phyloP scores from a whole-genome alignment of 35 echinoderm and acorn worm species.

The Acanthaster planci region DNA sequence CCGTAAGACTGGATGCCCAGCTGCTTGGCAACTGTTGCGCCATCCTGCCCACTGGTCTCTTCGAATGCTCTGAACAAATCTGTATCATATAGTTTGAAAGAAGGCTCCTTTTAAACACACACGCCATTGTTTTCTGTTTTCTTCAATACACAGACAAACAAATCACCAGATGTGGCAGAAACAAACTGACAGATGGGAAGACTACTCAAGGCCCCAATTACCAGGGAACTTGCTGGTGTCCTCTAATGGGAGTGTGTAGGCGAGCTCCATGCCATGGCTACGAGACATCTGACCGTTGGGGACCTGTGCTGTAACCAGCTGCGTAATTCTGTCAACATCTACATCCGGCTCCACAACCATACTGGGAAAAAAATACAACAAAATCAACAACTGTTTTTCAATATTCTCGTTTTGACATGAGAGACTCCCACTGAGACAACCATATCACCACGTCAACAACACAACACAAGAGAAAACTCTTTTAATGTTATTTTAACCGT shows the following conservation, averaged over 20 bases:
- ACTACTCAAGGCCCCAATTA: slow-evolving; percentile 6
- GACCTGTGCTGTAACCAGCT: slow-evolving; percentile 48
- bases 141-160: not conserved
- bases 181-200: too few species aligned
- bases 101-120: not conserved
- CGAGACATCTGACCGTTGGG: slow-evolving; percentile 41
- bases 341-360: slow-evolving; percentile 56
- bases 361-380: slow-evolving; percentile 31
- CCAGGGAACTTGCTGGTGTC: slow-evolving; percentile 58
- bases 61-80: slow-evolving; percentile 56
- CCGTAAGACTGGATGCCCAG: slow-evolving; percentile 69
- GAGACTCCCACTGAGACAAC: too few species aligned
- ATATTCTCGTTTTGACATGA: not conserved
- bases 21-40: not conserved
- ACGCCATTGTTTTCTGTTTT: not conserved
- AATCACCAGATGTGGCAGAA: too few species aligned
- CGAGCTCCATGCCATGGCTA: slow-evolving; percentile 73
- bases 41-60: not conserved
- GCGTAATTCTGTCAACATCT: slow-evolving; percentile 48
- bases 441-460: not conserved
- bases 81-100: slow-evolving; percentile 6
- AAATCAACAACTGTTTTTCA: not conserved
- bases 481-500: too few species aligned
- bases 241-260: slow-evolving; percentile 61
- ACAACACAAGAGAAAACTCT: too few species aligned